These are phyloP conservation scores for Lepidocyrtinus sp. DNA, from an alignment of 2,888 invertebrate species.

Conservation along the genomic window DNA sequence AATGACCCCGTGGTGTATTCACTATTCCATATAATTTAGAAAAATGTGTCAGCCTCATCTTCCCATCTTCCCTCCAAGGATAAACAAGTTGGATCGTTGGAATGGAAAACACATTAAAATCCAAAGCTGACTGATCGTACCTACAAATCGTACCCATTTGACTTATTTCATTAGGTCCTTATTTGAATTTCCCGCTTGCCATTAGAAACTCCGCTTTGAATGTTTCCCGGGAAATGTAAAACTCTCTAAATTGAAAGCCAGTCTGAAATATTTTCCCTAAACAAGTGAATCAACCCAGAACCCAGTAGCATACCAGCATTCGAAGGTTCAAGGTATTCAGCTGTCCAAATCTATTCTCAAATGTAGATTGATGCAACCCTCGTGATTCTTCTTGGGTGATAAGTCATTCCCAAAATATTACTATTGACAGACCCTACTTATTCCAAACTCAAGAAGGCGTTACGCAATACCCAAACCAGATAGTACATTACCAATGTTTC, in stretches of 20 bases:
- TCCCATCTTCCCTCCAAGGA: background rate
- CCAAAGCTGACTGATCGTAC: background rate
- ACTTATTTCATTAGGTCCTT: constrained; percentile 40
- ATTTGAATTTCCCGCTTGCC: constrained; percentile 48
- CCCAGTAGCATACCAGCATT: background rate
- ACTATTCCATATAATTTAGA: constrained; percentile 53
- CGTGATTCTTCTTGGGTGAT: constrained; percentile 69
- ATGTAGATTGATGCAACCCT: constrained; percentile 70
- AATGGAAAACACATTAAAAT: background rate
- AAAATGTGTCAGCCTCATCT: constrained; percentile 38
- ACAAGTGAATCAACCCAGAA: background rate
- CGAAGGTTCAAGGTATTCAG: background rate
- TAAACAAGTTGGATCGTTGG: background rate
- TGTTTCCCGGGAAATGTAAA: constrained; percentile 2
- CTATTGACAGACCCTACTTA: constrained; percentile 66
- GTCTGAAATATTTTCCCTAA: constrained; percentile 11
- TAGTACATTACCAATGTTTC: no score
- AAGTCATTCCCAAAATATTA: constrained; percentile 70
- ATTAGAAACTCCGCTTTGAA: constrained; percentile 20
- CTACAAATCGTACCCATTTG: background rate
- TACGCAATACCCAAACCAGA: no score
- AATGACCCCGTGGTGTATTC: constrained; percentile 56
- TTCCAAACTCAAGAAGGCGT: no score
- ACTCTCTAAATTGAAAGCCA: no score
- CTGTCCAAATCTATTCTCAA: constrained; percentile 61